phyloP scores from a whole-genome alignment of 2,797 vertebrate genomes.

The Crypturellus tataupa region DNA sequence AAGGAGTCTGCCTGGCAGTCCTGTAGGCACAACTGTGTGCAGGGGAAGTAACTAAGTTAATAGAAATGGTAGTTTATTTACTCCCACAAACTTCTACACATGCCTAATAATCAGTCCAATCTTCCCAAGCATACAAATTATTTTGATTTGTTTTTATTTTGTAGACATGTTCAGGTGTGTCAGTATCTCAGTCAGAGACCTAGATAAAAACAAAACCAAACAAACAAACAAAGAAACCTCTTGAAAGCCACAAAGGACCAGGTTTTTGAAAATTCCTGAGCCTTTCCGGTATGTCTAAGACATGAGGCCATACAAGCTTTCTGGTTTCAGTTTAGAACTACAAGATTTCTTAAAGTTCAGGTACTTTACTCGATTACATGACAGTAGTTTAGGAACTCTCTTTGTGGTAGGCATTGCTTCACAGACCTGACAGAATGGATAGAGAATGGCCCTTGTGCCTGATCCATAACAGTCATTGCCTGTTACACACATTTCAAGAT shows the following conservation, averaged over 20 bases:
- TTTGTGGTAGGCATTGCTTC: conserved; percentile 86
- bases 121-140: neutral
- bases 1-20: neutral
- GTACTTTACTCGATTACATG: conserved; percentile 90
- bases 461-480: conserved; percentile 99
- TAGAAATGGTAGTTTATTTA: neutral
- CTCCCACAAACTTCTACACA: rapidly evolving
- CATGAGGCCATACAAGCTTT: conserved; percentile 4
- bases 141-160: neutral
- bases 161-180: neutral
- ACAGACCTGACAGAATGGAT: conserved; percentile 86
- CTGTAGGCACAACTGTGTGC: neutral
- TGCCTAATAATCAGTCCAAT: neutral
- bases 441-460: conserved; percentile 94
- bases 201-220: neutral
- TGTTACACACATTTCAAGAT: conserved; percentile 99
- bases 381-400: conserved; percentile 88
- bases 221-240: neutral
- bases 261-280: rapidly evolving
- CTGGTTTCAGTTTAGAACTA: conserved; percentile 65
- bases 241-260: neutral
- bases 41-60: neutral
- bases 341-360: conserved; percentile 88
- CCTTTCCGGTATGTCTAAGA: neutral
- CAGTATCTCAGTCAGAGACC: neutral